These are phyloP conservation scores for Cryptocephalus moraei DNA, from an alignment of 2,888 invertebrate genomes.

Conservation along the genomic window DNA sequence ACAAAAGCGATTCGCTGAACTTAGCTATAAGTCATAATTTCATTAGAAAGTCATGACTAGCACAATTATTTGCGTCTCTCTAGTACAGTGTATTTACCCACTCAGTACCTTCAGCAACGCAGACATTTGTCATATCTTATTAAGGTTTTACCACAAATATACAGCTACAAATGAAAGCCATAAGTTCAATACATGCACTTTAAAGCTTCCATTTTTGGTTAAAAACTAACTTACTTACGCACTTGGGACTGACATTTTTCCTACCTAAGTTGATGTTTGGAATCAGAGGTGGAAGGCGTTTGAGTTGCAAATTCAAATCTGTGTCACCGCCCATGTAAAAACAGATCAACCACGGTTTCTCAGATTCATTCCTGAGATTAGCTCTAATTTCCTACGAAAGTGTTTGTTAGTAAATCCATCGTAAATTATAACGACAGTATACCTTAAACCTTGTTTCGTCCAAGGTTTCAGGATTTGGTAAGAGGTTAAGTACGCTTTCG, in stretches of 20 bases:
- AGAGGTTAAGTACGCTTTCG: conserved; percentile 45
- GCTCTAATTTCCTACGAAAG: conserved; percentile 18
- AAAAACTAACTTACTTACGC: no score
- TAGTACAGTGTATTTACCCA: no score
- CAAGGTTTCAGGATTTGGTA: conserved; percentile 52
- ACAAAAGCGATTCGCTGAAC: no score
- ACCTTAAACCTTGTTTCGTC: conserved; percentile 51
- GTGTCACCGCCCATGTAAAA: conserved; percentile 45
- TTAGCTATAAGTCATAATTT: no score
- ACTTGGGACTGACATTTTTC: neutral
- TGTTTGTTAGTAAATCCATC: neutral
- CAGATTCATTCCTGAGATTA: conserved; percentile 17
- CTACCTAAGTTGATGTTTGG: conserved; percentile 44
- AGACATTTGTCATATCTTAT: no score
- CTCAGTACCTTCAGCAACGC: no score
- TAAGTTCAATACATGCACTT: no score
- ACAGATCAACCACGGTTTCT: conserved; percentile 44
- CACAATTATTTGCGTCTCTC: no score
- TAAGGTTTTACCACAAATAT: no score
- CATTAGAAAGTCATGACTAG: no score
- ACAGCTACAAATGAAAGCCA: no score
- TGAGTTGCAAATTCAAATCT: conserved; percentile 45
- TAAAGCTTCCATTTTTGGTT: no score
- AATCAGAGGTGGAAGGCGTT: conserved; percentile 50
- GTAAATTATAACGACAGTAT: conserved; percentile 6